phyloP scores from a whole-genome alignment of 2,113 vertebrate species.

The Pan paniscus region DNA sequence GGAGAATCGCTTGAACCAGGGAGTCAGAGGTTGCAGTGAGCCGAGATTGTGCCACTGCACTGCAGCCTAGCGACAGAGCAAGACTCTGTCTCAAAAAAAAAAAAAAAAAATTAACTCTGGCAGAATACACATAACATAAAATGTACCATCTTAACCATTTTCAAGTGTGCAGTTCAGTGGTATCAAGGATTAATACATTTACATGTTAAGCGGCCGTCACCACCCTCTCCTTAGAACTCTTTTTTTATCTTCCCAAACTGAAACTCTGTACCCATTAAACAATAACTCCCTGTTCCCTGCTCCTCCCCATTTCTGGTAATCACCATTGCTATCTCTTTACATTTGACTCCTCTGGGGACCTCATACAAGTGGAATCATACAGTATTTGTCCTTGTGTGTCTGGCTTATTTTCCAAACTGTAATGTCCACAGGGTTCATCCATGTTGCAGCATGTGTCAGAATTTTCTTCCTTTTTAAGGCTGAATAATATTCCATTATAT shows the following conservation, averaged over 20 bases:
- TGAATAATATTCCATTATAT: background rate
- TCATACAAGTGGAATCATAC: background rate
- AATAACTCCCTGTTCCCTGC: background rate
- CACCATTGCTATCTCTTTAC: background rate
- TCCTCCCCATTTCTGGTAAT: background rate
- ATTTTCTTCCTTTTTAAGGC: background rate
- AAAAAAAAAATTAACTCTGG: no score
- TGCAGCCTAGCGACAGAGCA: no score
- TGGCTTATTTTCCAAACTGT: background rate
- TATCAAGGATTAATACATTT: background rate
- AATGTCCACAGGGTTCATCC: background rate
- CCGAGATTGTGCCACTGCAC: no score
- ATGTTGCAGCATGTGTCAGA: background rate
- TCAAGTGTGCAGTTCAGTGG: background rate
- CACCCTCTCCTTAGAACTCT: background rate
- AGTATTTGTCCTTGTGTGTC: background rate
- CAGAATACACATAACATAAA: background rate
- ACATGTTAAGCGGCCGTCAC: background rate
- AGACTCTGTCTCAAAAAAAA: background rate
- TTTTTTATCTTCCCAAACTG: background rate
- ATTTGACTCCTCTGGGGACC: background rate
- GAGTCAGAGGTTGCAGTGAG: no score
- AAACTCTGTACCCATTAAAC: background rate
- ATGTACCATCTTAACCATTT: background rate
- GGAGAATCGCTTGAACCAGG: no score